Percentiles rank a stretch among this genome's conserved stretches.
Evolutionary conservation across 2,888 invertebrate species (phyloP).

Genomic region (Galerucella calmariensis): DNA sequence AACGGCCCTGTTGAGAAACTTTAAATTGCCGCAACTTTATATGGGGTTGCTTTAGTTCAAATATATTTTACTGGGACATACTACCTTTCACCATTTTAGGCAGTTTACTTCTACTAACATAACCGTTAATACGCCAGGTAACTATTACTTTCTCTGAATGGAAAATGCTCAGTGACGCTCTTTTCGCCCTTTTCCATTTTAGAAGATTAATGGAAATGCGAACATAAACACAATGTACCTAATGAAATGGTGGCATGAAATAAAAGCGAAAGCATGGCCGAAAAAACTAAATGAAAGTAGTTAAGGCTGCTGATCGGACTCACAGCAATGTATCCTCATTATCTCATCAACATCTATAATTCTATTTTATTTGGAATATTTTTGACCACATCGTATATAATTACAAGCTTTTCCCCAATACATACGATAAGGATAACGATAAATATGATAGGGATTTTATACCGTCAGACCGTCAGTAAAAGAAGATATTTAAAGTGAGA

Average conservation of each 20-base stretch:
- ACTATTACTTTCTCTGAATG: conserved; percentile 10
- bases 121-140: conserved; percentile 23
- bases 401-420: no score
- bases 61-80: conserved; percentile 7
- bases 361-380: no score
- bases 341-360: no score
- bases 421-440: no score
- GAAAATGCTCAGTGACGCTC: conserved; percentile 13
- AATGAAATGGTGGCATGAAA: not conserved
- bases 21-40: not conserved
- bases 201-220: not conserved
- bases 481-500: no score
- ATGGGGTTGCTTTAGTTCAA: not conserved
- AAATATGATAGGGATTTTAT: no score
- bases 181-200: not conserved
- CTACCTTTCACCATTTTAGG: conserved; percentile 11
- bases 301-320: not conserved
- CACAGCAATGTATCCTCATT: no score
- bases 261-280: not conserved
- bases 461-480: no score
- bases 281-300: not conserved
- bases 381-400: no score
- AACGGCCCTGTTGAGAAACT: not conserved
- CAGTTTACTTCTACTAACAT: conserved; percentile 18
- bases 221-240: not conserved